Evolutionary conservation across 2,888 invertebrate species (phyloP).

Genomic region (Bellardia pandia): DNA sequence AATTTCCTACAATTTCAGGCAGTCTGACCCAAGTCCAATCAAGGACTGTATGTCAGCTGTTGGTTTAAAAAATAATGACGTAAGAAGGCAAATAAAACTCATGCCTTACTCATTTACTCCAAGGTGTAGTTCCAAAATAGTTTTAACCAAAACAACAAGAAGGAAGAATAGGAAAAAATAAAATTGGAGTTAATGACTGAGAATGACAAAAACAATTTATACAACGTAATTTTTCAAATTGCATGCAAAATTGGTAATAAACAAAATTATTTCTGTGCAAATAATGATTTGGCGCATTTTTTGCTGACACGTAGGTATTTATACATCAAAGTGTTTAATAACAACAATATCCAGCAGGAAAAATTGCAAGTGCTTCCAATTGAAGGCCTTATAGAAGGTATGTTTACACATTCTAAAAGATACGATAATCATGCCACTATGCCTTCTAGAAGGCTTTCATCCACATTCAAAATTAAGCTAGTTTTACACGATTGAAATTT

Average conservation of each 20-base stretch:
- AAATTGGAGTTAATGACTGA: conserved; percentile 62
- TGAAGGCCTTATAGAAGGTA: no score
- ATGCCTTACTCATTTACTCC: neutral
- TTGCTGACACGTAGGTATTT: neutral
- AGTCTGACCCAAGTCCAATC: no score
- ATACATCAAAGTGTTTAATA: neutral
- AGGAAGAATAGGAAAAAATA: conserved; percentile 1
- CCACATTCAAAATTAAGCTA: no score
- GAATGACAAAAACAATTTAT: conserved; percentile 57
- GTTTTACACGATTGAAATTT: no score
- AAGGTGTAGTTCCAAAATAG: conserved; percentile 14
- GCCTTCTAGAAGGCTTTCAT: no score
- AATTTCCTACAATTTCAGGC: no score
- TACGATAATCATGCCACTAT: no score
- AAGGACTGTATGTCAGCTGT: no score
- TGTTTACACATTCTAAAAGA: no score
- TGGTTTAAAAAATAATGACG: no score
- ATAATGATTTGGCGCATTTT: conserved; percentile 39
- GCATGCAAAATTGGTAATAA: conserved; percentile 47
- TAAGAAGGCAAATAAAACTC: no score
- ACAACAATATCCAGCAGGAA: neutral
- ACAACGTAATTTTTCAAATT: conserved; percentile 42
- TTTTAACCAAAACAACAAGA: conserved; percentile 11
- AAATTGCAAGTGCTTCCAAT: no score
- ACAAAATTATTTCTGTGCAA: conserved; percentile 16